These are phyloP conservation scores for Toxonevra muliebris DNA, from an alignment of 2,888 invertebrate species.

Conservation along the genomic window DNA sequence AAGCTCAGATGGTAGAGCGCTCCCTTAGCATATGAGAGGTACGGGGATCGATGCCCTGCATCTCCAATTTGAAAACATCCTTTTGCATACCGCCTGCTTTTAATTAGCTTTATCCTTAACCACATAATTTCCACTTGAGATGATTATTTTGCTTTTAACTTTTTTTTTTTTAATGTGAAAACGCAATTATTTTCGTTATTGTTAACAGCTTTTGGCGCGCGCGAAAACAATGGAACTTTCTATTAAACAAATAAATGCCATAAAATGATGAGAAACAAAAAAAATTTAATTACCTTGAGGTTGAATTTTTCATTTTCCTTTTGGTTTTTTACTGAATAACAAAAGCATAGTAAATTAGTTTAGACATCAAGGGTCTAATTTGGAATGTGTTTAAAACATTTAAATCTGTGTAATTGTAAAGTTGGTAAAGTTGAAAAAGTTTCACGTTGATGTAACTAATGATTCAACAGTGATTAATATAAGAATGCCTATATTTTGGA, in stretches of 20 bases:
- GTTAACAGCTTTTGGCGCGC: constrained; percentile 38
- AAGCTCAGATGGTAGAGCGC: constrained; percentile 66
- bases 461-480: no score
- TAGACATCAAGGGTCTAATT: not conserved
- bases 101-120: constrained; percentile 6
- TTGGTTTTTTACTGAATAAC: no score
- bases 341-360: not conserved
- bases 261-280: not conserved
- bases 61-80: constrained; percentile 48
- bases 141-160: constrained; percentile 4
- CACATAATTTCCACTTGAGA: constrained; percentile 18
- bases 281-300: constrained; percentile 8
- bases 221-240: constrained; percentile 35
- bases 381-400: not conserved
- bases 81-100: not conserved
- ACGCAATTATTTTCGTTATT: constrained; percentile 49
- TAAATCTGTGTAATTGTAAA: not conserved
- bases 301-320: not conserved
- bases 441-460: no score
- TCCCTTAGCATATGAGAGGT: constrained; percentile 66
- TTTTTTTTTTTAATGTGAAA: constrained; percentile 9
- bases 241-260: constrained; percentile 31
- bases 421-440: not conserved
- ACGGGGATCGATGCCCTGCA: constrained; percentile 66
- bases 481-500: no score